Conservation (phyloP, 1,140 invertebrate genomes). For the Eufriesea mexicana region DNA sequence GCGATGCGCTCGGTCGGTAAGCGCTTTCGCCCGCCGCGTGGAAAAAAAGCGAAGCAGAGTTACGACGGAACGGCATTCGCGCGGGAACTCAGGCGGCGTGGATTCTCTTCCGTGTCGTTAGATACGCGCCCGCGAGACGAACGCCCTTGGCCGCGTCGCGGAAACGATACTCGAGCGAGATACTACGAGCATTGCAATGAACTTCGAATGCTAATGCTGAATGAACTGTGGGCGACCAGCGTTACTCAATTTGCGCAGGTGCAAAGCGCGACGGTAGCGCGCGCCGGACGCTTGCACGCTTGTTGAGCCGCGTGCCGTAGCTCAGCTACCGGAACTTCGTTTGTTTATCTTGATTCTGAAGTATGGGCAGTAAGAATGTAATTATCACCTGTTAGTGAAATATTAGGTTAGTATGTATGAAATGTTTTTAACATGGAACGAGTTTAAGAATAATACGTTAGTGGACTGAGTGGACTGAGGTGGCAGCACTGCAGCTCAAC, state of each 20-base stretch:
- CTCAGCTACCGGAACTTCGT: slow-evolving; percentile 5
- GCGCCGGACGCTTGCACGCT: neutral
- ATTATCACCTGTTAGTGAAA: too few relatives aligned
- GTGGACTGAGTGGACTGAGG: too few relatives aligned
- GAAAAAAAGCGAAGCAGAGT: neutral
- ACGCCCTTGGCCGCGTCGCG: slow-evolving; percentile 16
- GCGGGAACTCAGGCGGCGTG: neutral
- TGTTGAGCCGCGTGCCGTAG: neutral
- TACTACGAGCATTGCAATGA: slow-evolving; percentile 18
- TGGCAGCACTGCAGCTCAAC: too few relatives aligned
- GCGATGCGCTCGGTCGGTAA: neutral
- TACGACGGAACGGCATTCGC: neutral
- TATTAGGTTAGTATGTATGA: too few relatives aligned
- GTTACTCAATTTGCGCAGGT: slow-evolving; percentile 53
- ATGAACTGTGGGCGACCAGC: slow-evolving; percentile 38
- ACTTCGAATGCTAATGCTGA: slow-evolving; percentile 36
- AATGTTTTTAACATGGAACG: too few relatives aligned
- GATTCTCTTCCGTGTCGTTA: slow-evolving; percentile 23
- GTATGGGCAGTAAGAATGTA: too few relatives aligned
- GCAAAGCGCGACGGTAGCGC: slow-evolving; percentile 11
- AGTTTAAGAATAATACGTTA: too few relatives aligned
- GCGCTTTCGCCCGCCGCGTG: neutral
- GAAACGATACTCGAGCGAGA: slow-evolving; percentile 24
- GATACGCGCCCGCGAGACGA: neutral
- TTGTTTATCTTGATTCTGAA: slow-evolving; percentile 18